These are phyloP conservation scores for Erinaceus europaeus DNA, from an alignment of 2,113 vertebrate genomes.

Conservation along the genomic window DNA sequence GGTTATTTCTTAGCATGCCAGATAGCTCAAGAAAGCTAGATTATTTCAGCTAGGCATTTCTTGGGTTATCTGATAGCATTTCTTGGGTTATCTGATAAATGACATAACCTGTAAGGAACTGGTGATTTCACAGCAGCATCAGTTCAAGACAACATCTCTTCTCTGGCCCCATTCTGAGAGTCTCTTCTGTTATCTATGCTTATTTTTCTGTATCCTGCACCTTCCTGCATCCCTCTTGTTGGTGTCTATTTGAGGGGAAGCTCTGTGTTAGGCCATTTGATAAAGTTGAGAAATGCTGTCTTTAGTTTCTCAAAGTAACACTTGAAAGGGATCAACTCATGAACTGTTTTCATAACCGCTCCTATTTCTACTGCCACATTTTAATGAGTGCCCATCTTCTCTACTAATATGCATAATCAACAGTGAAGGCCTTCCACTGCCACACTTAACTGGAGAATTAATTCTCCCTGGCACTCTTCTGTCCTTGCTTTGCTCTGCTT, in stretches of 20 bases:
- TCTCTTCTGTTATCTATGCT: background rate
- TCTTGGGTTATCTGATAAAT: background rate
- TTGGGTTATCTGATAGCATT: background rate
- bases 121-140: background rate
- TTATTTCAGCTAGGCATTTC: background rate
- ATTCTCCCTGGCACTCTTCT: background rate
- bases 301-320: background rate
- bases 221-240: background rate
- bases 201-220: background rate
- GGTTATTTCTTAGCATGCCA: no score
- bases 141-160: background rate
- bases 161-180: background rate
- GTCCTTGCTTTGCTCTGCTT: background rate
- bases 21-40: no score
- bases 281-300: background rate
- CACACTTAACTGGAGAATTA: background rate
- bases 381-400: background rate
- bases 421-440: accelerated
- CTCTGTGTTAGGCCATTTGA: background rate
- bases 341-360: background rate
- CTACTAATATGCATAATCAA: accelerated
- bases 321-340: background rate
- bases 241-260: no score
- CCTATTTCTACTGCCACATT: background rate
- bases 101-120: background rate